phyloP scores from a whole-genome alignment of 2,113 vertebrate species.

The Anoplopoma fimbria region DNA sequence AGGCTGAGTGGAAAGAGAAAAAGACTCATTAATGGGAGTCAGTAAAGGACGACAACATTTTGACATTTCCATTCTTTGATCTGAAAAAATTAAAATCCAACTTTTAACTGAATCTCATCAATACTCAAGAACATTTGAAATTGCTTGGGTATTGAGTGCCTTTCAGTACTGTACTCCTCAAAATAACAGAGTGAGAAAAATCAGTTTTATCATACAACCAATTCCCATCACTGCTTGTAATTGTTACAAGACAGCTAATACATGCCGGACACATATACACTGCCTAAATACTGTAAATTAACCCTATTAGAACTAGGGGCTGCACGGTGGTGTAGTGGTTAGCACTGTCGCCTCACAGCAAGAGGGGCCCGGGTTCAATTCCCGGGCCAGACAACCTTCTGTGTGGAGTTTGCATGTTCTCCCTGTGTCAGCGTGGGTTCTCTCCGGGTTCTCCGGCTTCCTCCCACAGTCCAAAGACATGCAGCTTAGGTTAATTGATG shows the following conservation, averaged over 20 bases:
- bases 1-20: background rate
- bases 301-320: background rate
- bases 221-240: conserved; percentile 9
- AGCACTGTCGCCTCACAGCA: too few relatives aligned
- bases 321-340: too few relatives aligned
- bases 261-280: background rate
- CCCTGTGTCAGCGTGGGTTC: too few relatives aligned
- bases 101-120: conserved; percentile 2
- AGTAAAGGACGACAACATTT: background rate
- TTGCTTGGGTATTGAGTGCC: background rate
- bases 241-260: background rate
- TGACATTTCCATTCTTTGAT: background rate
- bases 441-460: too few relatives aligned
- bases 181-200: background rate
- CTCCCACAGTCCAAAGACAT: too few relatives aligned
- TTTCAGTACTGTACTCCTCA: background rate
- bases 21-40: conserved; percentile 17
- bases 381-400: too few relatives aligned
- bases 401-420: too few relatives aligned
- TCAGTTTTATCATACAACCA: conserved; percentile 2
- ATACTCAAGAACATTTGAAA: background rate
- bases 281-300: background rate
- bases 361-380: too few relatives aligned
- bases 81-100: background rate
- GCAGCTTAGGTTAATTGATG: too few relatives aligned